Conservation (phyloP, 2,888 invertebrate species). For the Byasa hedistus region DNA sequence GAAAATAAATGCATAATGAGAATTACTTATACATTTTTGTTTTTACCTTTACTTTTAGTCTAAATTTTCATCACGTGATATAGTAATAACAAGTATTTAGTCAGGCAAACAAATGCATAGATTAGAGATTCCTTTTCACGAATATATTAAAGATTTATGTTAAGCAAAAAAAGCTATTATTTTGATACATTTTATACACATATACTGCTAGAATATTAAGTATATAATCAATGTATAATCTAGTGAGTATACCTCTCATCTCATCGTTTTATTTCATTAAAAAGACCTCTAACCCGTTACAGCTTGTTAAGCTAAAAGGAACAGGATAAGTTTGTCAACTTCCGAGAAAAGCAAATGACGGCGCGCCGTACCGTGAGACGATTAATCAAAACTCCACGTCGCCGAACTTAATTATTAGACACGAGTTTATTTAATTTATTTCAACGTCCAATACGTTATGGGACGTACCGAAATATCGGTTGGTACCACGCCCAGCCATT, state of each 20-base stretch:
- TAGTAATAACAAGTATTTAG: too few relatives aligned
- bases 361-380: constrained; percentile 35
- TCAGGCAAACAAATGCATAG: too few relatives aligned
- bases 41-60: too few relatives aligned
- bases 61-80: too few relatives aligned
- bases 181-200: too few relatives aligned
- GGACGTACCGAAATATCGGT: constrained; percentile 52
- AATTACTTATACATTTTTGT: too few relatives aligned
- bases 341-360: constrained; percentile 33
- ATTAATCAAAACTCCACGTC: constrained; percentile 55
- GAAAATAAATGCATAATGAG: too few relatives aligned
- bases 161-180: too few relatives aligned
- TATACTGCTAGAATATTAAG: too few relatives aligned
- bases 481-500: constrained; percentile 55
- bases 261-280: not conserved
- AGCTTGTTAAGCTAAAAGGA: constrained; percentile 6
- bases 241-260: not conserved
- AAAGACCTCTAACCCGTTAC: not conserved
- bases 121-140: too few relatives aligned
- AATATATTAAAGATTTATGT: too few relatives aligned
- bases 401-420: constrained; percentile 60
- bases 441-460: constrained; percentile 48
- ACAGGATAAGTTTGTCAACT: constrained; percentile 35
- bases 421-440: constrained; percentile 61
- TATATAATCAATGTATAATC: too few relatives aligned